phyloP scores from a whole-genome alignment of 2,888 invertebrate species.

The Orchesellides sinensis region DNA sequence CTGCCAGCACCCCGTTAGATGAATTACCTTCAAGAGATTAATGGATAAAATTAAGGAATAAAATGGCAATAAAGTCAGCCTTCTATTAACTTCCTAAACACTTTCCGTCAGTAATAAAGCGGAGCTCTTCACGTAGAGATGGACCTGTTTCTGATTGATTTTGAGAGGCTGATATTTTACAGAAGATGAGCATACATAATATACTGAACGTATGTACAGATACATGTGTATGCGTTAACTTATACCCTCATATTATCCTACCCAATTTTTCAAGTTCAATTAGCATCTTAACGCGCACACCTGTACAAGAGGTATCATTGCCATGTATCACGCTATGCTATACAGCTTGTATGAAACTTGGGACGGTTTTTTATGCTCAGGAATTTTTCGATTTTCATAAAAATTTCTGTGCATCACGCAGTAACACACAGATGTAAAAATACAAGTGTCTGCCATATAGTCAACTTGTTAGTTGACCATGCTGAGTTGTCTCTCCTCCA shows the following conservation, averaged over 20 bases:
- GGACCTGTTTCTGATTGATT: constrained; percentile 29
- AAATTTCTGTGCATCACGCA: background rate
- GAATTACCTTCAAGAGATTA: constrained; percentile 39
- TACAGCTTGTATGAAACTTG: background rate
- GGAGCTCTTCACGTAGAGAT: constrained; percentile 25
- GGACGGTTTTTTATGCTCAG: constrained; percentile 21
- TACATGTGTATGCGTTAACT: background rate
- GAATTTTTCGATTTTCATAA: constrained; percentile 48
- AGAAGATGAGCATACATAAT: too few species aligned
- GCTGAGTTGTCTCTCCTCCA: constrained; percentile 27
- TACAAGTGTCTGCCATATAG: too few species aligned
- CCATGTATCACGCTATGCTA: background rate
- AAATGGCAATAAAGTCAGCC: constrained; percentile 48
- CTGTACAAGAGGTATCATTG: too few species aligned
- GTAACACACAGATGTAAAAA: too few species aligned
- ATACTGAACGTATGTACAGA: background rate
- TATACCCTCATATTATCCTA: too few species aligned
- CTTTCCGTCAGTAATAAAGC: constrained; percentile 10
- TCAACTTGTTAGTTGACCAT: too few species aligned
- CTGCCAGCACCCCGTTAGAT: constrained; percentile 58
- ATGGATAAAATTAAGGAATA: constrained; percentile 52
- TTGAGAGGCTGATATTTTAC: background rate
- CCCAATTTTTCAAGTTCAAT: constrained; percentile 19
- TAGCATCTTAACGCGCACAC: constrained; percentile 27
- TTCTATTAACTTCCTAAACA: constrained; percentile 20